phyloP scores from a whole-genome alignment of 2,113 vertebrate species.

The Megaceryle maxima region DNA sequence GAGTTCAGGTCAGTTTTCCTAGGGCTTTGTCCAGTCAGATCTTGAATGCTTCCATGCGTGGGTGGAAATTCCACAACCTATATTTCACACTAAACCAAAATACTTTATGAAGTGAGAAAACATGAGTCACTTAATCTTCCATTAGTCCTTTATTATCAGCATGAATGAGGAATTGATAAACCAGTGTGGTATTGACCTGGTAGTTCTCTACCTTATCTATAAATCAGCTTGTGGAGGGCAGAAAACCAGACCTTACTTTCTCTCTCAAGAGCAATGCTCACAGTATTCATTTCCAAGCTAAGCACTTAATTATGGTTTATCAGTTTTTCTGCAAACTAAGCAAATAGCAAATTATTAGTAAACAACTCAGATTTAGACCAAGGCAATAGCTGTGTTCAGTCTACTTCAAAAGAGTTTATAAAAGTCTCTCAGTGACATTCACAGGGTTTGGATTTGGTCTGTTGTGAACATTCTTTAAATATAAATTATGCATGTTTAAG shows the following conservation, averaged over 20 bases:
- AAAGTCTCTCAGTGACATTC: not conserved
- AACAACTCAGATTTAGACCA: not conserved
- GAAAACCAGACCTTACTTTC: not conserved
- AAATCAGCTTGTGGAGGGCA: not conserved
- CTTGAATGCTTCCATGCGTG: not conserved
- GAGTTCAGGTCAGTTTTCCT: not conserved
- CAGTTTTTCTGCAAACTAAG: constrained; percentile 13
- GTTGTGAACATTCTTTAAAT: not conserved
- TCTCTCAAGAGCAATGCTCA: not conserved
- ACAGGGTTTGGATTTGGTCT: not conserved
- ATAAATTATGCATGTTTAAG: not conserved
- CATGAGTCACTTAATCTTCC: not conserved
- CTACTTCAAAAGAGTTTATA: not conserved
- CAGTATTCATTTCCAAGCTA: not conserved
- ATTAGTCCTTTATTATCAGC: not conserved
- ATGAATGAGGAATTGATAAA: not conserved
- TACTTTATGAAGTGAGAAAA: not conserved
- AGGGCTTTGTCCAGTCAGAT: not conserved
- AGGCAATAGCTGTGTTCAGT: not conserved
- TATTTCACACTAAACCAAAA: not conserved
- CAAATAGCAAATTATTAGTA: not conserved
- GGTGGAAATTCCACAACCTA: not conserved
- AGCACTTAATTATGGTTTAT: constrained; percentile 10
- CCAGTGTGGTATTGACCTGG: not conserved
- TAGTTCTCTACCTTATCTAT: not conserved